Percentiles rank a stretch among this genome's conserved stretches.
phyloP scores from a whole-genome alignment of 2,113 vertebrate species.

The Tauraco erythrolophus region DNA sequence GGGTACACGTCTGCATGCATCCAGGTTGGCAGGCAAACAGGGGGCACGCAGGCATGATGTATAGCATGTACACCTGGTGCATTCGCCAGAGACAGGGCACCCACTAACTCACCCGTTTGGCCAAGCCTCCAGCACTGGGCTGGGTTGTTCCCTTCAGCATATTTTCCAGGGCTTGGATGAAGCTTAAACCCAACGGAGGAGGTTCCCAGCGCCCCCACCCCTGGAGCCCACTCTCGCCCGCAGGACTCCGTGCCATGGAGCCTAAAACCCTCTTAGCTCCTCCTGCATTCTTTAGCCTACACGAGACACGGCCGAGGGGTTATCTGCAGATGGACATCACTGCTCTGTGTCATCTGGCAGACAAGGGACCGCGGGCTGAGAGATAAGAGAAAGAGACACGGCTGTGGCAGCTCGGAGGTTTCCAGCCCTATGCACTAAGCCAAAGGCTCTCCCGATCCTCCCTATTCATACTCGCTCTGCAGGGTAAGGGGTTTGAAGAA shows the following conservation, averaged over 20 bases:
- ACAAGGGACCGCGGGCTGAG: neutral
- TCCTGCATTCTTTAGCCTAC: neutral
- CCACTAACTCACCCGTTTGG: neutral
- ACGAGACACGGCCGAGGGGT: neutral
- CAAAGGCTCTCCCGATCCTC: neutral
- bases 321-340: neutral
- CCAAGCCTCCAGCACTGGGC: neutral
- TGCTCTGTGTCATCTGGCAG: neutral
- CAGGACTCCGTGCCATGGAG: fast-evolving
- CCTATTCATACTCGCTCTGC: neutral
- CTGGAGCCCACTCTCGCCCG: fast-evolving
- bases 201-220: neutral
- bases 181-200: neutral
- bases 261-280: neutral
- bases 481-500: neutral
- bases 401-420: neutral
- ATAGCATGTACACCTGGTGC: neutral
- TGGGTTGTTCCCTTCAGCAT: neutral
- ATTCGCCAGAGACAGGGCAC: fast-evolving
- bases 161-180: neutral
- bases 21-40: neutral
- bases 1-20: neutral
- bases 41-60: neutral
- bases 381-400: neutral
- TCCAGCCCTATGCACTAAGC: neutral